Base-by-base conservation (phyloP, 2,888 invertebrate genomes). In the Acanthosoma haemorrhoidale region DNA sequence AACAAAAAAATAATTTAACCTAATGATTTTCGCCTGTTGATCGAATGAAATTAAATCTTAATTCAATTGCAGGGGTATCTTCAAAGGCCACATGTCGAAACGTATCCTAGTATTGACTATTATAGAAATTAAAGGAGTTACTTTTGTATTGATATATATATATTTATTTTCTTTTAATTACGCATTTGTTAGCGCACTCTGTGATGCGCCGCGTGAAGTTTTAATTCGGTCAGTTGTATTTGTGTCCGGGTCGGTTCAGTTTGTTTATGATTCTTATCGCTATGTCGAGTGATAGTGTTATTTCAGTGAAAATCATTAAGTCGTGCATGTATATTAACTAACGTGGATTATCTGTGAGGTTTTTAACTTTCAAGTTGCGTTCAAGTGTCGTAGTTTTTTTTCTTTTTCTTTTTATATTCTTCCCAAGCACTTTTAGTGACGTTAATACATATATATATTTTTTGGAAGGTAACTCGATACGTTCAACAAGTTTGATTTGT, bases 171-270 rank as follows among this genome's bases (percentile, higher is more conserved):
- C 41, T 64, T 15, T 41, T 41, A 64, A 64, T 43, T 64, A 64
- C 39, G 41, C 25, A 39, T 64, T 64, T 64, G 41, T 64, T 64
- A 64, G 43, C 64, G 64, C 64, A 43, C 64, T 64, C 64, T 64
- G 41, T 64, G 64, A 64, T 25, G 31, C 41, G 64, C 39, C 41
- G 41, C 29, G 15, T 41, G 43, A 64, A 64, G 38, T 64, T 31
- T 43, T 43, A 29, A 16, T 36, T 36, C 61, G 16, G 61, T 38
- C 61, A 38, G 18, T 36, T 32, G 36, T 36, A 61, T 21, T 15
- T 36, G 38, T 61, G 61, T 36, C 25, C 29, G 64, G 25, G 39
- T 16, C 16, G 25, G 36, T 41, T 64, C 39, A 43, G 38, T 64
- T 43, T 43, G 64, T 64, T 64, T 60, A 36, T 60, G 60, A 34